Conservation (phyloP, 2,797 vertebrate species). For the Melanotaenia boesemani region DNA sequence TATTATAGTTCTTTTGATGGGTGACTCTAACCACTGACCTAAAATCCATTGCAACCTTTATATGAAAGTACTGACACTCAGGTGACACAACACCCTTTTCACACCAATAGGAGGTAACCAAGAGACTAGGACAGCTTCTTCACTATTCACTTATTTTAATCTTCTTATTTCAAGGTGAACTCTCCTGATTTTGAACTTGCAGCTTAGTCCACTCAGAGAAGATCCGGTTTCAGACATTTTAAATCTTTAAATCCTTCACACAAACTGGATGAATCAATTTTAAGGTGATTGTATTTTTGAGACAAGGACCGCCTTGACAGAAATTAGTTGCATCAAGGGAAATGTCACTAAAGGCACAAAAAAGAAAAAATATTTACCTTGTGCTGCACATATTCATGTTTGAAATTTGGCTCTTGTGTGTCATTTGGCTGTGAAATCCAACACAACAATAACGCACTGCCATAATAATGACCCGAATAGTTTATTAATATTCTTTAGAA, state of each 20-base stretch:
- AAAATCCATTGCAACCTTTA: conserved; percentile 42
- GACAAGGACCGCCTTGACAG: background rate
- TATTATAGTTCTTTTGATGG: conserved; percentile 32
- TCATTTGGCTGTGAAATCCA: background rate
- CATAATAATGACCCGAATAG: background rate
- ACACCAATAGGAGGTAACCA: background rate
- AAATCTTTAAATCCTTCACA: background rate
- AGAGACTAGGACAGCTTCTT: background rate
- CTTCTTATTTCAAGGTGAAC: background rate
- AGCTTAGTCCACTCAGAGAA: background rate
- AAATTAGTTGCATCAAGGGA: background rate
- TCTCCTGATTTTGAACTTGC: background rate
- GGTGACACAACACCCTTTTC: background rate
- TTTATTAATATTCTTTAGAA: background rate
- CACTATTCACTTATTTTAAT: background rate
- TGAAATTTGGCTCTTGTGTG: conserved; percentile 2
- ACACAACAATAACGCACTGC: background rate
- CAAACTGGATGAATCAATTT: background rate
- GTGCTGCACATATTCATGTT: background rate
- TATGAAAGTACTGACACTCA: conserved; percentile 2
- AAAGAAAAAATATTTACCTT: no score
- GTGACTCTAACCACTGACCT: background rate
- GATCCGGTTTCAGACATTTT: background rate
- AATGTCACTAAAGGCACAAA: background rate
- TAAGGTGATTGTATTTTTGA: background rate